Evolutionary conservation across 2,888 invertebrate genomes (phyloP).

Genomic region (Proisotoma minuta): DNA sequence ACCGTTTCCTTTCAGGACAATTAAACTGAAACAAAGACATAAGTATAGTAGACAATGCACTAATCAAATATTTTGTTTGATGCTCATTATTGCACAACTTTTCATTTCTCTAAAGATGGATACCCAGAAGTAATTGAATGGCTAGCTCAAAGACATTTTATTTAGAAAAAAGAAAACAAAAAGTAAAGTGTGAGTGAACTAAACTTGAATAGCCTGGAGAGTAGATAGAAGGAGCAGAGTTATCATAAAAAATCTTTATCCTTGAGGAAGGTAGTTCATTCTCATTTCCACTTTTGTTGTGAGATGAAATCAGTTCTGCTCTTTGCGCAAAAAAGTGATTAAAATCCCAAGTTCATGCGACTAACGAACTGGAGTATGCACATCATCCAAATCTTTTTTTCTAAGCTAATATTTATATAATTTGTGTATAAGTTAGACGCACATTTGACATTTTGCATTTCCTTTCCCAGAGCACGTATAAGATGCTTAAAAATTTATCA

Average conservation of each 20-base stretch:
- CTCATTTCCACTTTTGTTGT: not conserved
- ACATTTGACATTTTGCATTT: too few species aligned
- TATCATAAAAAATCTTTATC: not conserved
- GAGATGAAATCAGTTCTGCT: conserved; percentile 13
- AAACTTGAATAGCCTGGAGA: conserved; percentile 1
- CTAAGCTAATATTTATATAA: too few species aligned
- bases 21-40: conserved; percentile 1
- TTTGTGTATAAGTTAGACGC: too few species aligned
- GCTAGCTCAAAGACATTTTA: too few species aligned
- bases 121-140: too few species aligned
- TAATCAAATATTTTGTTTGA: too few species aligned
- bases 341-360: not conserved
- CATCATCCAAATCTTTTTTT: conserved; percentile 4
- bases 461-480: not conserved
- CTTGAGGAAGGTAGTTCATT: conserved; percentile 2
- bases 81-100: too few species aligned
- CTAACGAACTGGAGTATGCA: conserved; percentile 12
- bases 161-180: too few species aligned
- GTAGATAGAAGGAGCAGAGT: not conserved
- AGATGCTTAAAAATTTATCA: not conserved
- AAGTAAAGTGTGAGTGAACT: too few species aligned
- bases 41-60: too few species aligned
- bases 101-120: too few species aligned
- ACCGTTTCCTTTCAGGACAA: conserved; percentile 4
- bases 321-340: conserved; percentile 14